Evolutionary conservation across 2,888 invertebrate species (phyloP).

Genomic region (Eupithecia vulgata): DNA sequence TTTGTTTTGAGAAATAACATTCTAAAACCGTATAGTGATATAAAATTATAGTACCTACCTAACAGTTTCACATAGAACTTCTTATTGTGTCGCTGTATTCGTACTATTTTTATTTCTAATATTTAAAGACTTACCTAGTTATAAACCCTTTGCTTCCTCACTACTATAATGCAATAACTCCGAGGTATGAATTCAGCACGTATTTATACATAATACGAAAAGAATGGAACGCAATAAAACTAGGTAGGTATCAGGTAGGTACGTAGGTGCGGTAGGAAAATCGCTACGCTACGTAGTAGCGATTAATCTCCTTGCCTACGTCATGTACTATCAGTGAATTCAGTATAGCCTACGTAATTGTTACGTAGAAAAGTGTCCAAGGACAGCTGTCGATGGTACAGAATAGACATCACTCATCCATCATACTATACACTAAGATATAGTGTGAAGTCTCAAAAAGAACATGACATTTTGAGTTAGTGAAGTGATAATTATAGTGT

Average conservation of each 20-base stretch:
- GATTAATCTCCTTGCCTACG: neutral
- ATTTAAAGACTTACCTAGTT: neutral
- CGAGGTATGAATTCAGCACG: conserved; percentile 7
- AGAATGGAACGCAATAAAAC: conserved; percentile 7
- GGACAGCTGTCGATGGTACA: neutral
- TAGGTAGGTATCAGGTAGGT: neutral
- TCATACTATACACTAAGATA: no score
- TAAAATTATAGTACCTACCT: neutral
- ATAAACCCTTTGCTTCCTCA: neutral
- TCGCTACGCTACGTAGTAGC: conserved; percentile 4
- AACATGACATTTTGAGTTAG: no score
- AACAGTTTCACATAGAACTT: neutral
- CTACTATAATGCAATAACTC: conserved; percentile 17
- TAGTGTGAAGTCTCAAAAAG: no score
- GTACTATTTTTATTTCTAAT: neutral
- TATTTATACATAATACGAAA: conserved; percentile 27
- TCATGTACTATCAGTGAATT: conserved; percentile 16
- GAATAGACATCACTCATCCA: no score
- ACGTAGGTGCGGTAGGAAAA: neutral
- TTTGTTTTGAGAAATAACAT: no score
- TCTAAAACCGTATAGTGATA: neutral
- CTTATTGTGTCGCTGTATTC: neutral
- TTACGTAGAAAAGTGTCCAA: neutral
- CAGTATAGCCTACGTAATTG: neutral
- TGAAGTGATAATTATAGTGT: no score